Percentiles rank a stretch among this genome's conserved stretches.
These are phyloP conservation scores for Sarcophaga carnaria DNA, from an alignment of 2,888 invertebrate species.

Conservation along the genomic window DNA sequence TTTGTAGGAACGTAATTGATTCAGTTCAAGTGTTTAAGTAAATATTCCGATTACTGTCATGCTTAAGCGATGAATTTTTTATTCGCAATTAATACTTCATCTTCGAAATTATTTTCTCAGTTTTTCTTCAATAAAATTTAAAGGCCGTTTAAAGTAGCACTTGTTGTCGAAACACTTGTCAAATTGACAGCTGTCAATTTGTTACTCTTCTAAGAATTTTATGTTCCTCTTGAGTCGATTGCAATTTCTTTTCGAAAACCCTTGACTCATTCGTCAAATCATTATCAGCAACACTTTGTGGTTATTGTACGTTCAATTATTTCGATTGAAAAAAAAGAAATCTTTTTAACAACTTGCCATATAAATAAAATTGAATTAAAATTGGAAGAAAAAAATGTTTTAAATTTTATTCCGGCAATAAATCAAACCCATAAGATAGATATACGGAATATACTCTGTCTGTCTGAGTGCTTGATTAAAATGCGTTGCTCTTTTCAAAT, in stretches of 20 bases:
- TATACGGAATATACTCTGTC: background rate
- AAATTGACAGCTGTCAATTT: too few relatives aligned
- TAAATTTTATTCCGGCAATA: background rate
- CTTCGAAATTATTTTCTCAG: too few relatives aligned
- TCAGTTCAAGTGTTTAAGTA: too few relatives aligned
- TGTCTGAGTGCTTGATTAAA: background rate
- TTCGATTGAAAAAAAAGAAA: conserved; percentile 10
- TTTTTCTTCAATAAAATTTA: too few relatives aligned
- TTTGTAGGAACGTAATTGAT: too few relatives aligned
- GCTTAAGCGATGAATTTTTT: too few relatives aligned
- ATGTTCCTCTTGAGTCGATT: too few relatives aligned
- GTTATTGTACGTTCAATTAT: conserved; percentile 31
- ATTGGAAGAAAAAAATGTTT: background rate
- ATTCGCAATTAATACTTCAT: too few relatives aligned
- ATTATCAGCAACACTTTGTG: conserved; percentile 15
- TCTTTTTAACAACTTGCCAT: background rate
- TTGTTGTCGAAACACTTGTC: too few relatives aligned
- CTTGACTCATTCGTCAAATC: background rate
- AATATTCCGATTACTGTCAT: too few relatives aligned
- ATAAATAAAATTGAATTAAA: background rate
- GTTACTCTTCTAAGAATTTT: too few relatives aligned
- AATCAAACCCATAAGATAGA: background rate
- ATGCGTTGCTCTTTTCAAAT: conserved; percentile 5
- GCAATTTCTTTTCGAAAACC: background rate
- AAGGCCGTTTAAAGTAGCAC: too few relatives aligned